Evolutionary conservation across 2,113 vertebrate species (phyloP).

Genomic region (Poeciliopsis occidentalis): DNA sequence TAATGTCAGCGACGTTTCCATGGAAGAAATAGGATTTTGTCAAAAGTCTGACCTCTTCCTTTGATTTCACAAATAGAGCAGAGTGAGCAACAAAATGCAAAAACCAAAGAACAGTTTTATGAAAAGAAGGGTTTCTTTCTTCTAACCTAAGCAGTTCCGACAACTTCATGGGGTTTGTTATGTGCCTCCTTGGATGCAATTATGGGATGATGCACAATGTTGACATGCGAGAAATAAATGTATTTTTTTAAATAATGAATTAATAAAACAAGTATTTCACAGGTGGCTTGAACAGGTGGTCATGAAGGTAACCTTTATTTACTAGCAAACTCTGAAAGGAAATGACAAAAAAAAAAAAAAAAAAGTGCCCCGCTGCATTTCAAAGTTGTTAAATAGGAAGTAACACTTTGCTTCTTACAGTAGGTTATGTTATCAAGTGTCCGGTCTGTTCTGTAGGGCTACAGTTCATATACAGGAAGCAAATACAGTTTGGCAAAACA

Average conservation of each 20-base stretch:
- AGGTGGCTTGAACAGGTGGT: slow-evolving; percentile 62
- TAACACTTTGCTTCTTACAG: slow-evolving; percentile 34
- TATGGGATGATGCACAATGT: slow-evolving; percentile 22
- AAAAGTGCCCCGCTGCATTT: slow-evolving; percentile 66
- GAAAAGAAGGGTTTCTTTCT: slow-evolving; percentile 26
- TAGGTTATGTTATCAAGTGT: slow-evolving; percentile 33
- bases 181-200: slow-evolving; percentile 26
- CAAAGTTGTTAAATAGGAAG: slow-evolving; percentile 49
- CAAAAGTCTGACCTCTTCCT: slow-evolving; percentile 48
- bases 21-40: slow-evolving; percentile 70
- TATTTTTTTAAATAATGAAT: slow-evolving; percentile 45
- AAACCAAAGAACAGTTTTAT: slow-evolving; percentile 40
- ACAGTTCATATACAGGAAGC: slow-evolving; percentile 61
- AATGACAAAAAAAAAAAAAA: slow-evolving; percentile 16
- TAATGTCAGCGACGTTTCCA: slow-evolving; percentile 56
- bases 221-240: slow-evolving; percentile 64
- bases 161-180: slow-evolving; percentile 37
- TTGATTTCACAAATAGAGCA: slow-evolving; percentile 45
- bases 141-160: slow-evolving; percentile 51
- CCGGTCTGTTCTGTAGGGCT: slow-evolving; percentile 48
- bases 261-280: slow-evolving; percentile 73
- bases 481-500: slow-evolving; percentile 76
- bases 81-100: slow-evolving; percentile 49
- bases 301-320: slow-evolving; percentile 62
- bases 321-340: slow-evolving; percentile 69